These are phyloP conservation scores for Sesamia nonagrioides DNA, from an alignment of 1,140 invertebrate species.

Conservation along the genomic window DNA sequence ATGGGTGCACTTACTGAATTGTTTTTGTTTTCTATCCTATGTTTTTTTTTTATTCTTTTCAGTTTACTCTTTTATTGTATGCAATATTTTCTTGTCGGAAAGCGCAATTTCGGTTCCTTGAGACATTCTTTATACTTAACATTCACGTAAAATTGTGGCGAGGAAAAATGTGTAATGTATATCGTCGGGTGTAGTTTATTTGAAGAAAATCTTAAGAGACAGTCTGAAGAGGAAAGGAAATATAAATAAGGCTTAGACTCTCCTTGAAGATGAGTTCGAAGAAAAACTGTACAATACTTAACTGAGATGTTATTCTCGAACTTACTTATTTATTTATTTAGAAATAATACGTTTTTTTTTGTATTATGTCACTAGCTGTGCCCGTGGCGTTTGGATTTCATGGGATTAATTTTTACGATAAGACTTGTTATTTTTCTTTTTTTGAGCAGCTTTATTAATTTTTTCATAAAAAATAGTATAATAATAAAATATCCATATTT, in stretches of 20 bases:
- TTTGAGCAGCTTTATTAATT: too few species aligned
- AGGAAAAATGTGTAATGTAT: slow-evolving; percentile 45
- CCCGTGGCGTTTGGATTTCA: too few species aligned
- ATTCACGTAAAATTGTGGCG: slow-evolving; percentile 58
- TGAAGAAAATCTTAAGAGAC: slow-evolving; percentile 36
- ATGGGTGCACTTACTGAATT: slow-evolving; percentile 82
- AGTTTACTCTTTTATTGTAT: slow-evolving; percentile 69
- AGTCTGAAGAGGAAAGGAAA: slow-evolving; percentile 22
- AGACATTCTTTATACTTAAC: slow-evolving; percentile 64
- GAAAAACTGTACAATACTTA: slow-evolving; percentile 17
- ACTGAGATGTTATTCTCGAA: background rate
- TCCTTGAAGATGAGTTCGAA: slow-evolving; percentile 26
- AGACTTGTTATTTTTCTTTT: too few species aligned
- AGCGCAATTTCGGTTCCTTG: slow-evolving; percentile 80
- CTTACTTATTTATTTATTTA: background rate
- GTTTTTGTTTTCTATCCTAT: slow-evolving; percentile 77
- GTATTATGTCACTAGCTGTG: too few species aligned
- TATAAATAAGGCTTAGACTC: slow-evolving; percentile 37
- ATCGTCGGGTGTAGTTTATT: slow-evolving; percentile 32
- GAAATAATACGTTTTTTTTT: background rate
- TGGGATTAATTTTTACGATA: too few species aligned
- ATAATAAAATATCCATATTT: too few species aligned
- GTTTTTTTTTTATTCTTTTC: slow-evolving; percentile 65
- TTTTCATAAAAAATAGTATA: too few species aligned
- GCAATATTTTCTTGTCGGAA: slow-evolving; percentile 70